Evolutionary conservation across 2,113 vertebrate species (phyloP).

Genomic region (Lamprotornis superbus): DNA sequence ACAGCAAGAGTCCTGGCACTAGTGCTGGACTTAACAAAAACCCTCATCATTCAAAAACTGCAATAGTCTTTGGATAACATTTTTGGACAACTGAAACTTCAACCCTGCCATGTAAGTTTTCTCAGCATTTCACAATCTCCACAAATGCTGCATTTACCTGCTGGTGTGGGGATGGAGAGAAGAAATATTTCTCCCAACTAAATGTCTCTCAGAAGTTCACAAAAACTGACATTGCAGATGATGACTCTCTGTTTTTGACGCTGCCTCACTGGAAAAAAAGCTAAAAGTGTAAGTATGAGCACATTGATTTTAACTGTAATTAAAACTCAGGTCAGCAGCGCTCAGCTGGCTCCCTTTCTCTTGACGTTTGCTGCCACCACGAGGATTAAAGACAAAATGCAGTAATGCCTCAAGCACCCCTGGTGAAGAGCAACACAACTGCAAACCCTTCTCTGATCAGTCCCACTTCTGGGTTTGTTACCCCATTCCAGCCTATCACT

Average conservation of each 20-base stretch:
- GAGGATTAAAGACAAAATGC: slow-evolving; percentile 13
- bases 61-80: background rate
- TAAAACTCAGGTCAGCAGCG: background rate
- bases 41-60: background rate
- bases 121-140: background rate
- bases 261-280: background rate
- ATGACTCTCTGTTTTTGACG: background rate
- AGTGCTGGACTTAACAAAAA: background rate
- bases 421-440: background rate
- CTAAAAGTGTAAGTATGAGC: background rate
- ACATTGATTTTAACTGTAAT: background rate
- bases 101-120: background rate
- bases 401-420: background rate
- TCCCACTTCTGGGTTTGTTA: background rate
- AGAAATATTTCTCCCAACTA: background rate
- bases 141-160: background rate
- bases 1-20: background rate
- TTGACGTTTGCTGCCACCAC: slow-evolving; percentile 61
- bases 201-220: background rate
- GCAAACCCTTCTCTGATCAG: background rate
- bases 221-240: background rate
- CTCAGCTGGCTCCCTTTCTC: background rate
- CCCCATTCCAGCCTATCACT: background rate
- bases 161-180: background rate
- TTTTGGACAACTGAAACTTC: background rate